Evolutionary conservation across 2,797 vertebrate species (phyloP).

Genomic region (Thripadectes ignobilis): DNA sequence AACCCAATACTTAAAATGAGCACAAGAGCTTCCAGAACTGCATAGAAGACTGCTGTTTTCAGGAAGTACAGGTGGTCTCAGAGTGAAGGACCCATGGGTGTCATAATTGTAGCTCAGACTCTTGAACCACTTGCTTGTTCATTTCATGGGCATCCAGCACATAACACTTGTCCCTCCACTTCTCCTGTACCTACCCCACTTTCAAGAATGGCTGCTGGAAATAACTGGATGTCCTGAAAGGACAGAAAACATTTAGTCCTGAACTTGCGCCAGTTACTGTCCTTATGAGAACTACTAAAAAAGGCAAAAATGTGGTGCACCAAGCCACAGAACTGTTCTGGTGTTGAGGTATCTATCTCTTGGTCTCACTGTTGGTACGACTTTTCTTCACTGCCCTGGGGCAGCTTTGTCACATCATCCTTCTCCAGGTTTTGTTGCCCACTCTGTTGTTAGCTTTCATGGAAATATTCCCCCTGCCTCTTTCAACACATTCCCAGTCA

Average conservation of each 20-base stretch:
- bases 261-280: accelerated
- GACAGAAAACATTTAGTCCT: neutral
- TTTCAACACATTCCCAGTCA: neutral
- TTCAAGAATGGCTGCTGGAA: neutral
- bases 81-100: neutral
- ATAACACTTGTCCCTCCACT: neutral
- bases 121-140: neutral
- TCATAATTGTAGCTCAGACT: neutral
- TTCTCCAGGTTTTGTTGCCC: neutral
- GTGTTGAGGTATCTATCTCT: neutral
- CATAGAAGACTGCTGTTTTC: neutral
- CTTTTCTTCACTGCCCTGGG: neutral
- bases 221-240: neutral
- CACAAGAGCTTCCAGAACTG: neutral
- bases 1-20: neutral
- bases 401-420: neutral
- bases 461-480: neutral
- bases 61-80: neutral
- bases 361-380: neutral
- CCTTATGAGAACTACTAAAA: neutral
- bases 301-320: neutral
- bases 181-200: neutral
- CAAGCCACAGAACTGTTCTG: neutral
- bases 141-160: neutral
- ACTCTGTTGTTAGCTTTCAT: neutral